Evolutionary conservation across 2,888 invertebrate species (phyloP).

Genomic region (Leptopilina myrica): DNA sequence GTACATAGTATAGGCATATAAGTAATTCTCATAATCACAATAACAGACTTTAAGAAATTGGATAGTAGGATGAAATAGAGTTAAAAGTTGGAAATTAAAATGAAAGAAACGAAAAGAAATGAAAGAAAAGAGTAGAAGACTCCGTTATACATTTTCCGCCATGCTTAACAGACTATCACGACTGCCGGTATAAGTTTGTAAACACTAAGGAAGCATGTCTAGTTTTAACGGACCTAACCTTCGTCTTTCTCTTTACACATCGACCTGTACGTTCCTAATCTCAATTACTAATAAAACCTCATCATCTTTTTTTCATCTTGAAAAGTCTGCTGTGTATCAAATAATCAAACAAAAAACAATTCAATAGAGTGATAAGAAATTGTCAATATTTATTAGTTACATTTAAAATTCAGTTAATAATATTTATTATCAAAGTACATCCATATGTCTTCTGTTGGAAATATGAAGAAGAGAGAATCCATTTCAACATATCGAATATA

Average conservation of each 20-base stretch:
- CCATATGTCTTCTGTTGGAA: too few relatives aligned
- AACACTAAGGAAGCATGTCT: background rate
- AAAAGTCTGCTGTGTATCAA: background rate
- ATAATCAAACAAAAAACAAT: background rate
- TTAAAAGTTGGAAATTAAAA: background rate
- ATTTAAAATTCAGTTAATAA: too few relatives aligned
- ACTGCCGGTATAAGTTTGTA: conserved; percentile 1
- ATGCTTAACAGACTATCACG: background rate
- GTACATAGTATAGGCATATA: background rate
- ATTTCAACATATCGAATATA: too few relatives aligned
- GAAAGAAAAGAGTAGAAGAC: background rate
- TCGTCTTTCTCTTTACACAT: background rate
- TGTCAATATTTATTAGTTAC: too few relatives aligned
- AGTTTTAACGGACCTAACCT: background rate
- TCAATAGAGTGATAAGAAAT: too few relatives aligned
- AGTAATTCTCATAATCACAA: background rate
- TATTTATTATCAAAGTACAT: too few relatives aligned
- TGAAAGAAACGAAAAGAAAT: background rate
- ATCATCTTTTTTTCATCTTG: background rate
- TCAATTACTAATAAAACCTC: background rate
- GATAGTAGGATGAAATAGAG: background rate
- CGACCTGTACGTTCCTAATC: background rate
- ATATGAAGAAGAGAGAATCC: too few relatives aligned
- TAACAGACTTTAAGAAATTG: too few relatives aligned
- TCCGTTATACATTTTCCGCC: background rate